Percentiles rank a stretch among this genome's conserved stretches.
These are phyloP conservation scores for Cerastis leucographa DNA, from an alignment of 2,888 invertebrate species.

Conservation along the genomic window DNA sequence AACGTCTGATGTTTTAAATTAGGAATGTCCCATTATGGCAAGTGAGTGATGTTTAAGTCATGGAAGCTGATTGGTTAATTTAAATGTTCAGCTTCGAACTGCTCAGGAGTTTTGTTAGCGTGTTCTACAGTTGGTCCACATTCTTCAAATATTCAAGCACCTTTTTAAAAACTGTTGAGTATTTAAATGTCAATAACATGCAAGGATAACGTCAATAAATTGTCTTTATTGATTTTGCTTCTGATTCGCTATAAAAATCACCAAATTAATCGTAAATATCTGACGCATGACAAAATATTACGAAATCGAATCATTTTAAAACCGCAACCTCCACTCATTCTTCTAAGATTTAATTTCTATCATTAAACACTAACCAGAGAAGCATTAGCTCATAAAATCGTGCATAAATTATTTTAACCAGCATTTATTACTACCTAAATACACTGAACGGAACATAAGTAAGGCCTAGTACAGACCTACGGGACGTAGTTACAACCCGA, in stretches of 20 bases:
- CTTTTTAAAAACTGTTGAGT: not conserved
- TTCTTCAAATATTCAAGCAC: conserved; percentile 1
- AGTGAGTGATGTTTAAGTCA: conserved; percentile 55
- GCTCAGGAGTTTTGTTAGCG: conserved; percentile 20
- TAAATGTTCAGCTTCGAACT: conserved; percentile 50
- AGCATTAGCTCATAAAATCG: conserved; percentile 35
- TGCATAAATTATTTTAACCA: conserved; percentile 55
- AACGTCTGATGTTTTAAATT: conserved; percentile 66
- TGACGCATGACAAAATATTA: not conserved
- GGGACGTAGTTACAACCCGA: conserved; percentile 50
- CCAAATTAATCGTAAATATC: not conserved
- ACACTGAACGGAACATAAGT: conserved; percentile 40
- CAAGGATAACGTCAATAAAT: not conserved
- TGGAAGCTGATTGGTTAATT: conserved; percentile 59
- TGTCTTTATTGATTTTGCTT: not conserved
- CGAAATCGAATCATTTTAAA: not conserved
- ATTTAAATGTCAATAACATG: not conserved
- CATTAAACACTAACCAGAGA: conserved; percentile 17
- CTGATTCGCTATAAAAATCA: not conserved
- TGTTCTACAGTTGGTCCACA: conserved; percentile 16
- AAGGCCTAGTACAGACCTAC: conserved; percentile 44
- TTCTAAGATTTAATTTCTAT: not conserved
- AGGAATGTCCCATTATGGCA: conserved; percentile 57
- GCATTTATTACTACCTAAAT: conserved; percentile 53
- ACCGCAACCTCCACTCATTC: not conserved